Evolutionary conservation across 2,888 invertebrate species (phyloP).

Genomic region (Drosophila suboccidentalis): DNA sequence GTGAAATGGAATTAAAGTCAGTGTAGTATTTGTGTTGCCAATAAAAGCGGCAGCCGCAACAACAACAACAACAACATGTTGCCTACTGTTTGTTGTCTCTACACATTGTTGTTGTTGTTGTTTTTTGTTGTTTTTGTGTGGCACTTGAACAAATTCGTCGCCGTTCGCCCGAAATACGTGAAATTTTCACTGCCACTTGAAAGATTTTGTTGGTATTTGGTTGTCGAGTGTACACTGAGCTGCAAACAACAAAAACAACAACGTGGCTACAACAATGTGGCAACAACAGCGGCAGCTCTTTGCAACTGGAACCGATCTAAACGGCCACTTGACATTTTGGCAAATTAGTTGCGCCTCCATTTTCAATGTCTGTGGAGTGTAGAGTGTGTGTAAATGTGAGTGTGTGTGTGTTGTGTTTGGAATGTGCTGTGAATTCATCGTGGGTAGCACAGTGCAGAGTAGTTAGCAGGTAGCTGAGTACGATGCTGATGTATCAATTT

Average conservation of each 20-base stretch:
- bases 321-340: conserved; percentile 74
- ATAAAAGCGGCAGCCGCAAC: conserved; percentile 23
- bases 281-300: conserved; percentile 36
- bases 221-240: conserved; percentile 56
- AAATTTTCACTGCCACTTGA: conserved; percentile 75
- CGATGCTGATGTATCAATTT: conserved; percentile 50
- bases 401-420: conserved; percentile 5
- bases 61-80: conserved; percentile 29
- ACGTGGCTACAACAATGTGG: neutral
- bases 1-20: conserved; percentile 41
- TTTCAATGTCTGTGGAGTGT: conserved; percentile 50
- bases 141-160: conserved; percentile 63
- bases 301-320: conserved; percentile 59
- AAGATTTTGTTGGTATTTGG: conserved; percentile 50
- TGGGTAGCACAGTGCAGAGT: conserved; percentile 28
- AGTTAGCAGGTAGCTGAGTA: conserved; percentile 9
- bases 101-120: conserved; percentile 12
- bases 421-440: conserved; percentile 13
- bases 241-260: conserved; percentile 13
- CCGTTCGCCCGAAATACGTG: conserved; percentile 59
- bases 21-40: conserved; percentile 43
- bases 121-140: conserved; percentile 29
- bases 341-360: conserved; percentile 76
- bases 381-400: conserved; percentile 13
- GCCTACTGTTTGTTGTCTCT: conserved; percentile 30